Percentiles rank a stretch among this genome's conserved stretches.
Evolutionary conservation across 2,888 invertebrate genomes (phyloP).

Genomic region (Ormyrus pomaceus): DNA sequence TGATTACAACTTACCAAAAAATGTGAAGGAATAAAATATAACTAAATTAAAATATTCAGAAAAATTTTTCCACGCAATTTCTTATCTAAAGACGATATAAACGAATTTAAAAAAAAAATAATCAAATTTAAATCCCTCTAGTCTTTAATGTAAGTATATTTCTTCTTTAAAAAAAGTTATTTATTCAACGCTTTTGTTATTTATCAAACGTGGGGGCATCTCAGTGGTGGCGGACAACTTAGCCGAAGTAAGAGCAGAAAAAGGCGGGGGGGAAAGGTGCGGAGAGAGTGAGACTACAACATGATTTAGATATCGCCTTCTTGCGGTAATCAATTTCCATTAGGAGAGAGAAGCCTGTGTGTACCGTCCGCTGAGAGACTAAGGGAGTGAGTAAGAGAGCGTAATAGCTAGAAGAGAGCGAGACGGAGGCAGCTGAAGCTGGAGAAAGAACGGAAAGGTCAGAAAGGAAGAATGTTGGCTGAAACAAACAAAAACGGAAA

Average conservation of each 20-base stretch:
- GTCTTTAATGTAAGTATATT: neutral
- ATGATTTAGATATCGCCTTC: constrained; percentile 72
- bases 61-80: too few species aligned
- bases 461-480: constrained; percentile 19
- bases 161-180: neutral
- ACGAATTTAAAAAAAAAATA: too few species aligned
- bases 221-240: constrained; percentile 17
- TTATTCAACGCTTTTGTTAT: neutral
- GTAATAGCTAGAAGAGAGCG: constrained; percentile 15
- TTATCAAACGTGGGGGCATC: constrained; percentile 5
- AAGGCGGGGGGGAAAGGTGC: constrained; percentile 47
- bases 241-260: constrained; percentile 29
- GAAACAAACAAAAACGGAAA: constrained; percentile 10
- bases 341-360: constrained; percentile 58
- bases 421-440: neutral
- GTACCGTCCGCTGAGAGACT: constrained; percentile 31
- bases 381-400: constrained; percentile 55
- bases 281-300: constrained; percentile 61
- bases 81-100: too few species aligned
- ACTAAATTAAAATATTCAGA: too few species aligned
- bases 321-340: constrained; percentile 72
- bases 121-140: too few species aligned
- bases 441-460: neutral
- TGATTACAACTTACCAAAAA: too few species aligned
- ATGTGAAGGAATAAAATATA: too few species aligned